phyloP scores from a whole-genome alignment of 2,797 vertebrate species.

The Clarias fuscus region DNA sequence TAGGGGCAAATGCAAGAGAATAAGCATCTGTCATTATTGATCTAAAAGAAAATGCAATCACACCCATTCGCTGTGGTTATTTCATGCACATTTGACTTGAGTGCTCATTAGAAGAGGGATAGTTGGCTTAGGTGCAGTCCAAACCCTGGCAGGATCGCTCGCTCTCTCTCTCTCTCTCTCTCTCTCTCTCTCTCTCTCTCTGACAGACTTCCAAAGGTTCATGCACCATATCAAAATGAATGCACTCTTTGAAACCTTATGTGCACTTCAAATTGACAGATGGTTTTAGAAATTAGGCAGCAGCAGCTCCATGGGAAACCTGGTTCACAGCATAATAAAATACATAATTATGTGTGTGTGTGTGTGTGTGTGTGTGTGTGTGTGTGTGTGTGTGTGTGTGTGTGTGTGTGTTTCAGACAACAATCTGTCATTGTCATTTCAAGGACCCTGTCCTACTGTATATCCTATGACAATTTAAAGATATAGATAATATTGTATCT shows the following conservation, averaged over 20 bases:
- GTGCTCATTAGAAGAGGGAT: conserved; percentile 18
- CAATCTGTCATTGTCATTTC: not conserved
- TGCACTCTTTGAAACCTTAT: conserved; percentile 9
- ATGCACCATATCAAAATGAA: not conserved
- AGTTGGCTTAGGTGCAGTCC: not conserved
- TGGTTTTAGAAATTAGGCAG: conserved; percentile 22
- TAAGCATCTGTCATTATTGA: conserved; percentile 36
- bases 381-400: conserved; percentile 10
- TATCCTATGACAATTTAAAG: not conserved
- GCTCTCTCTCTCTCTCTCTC: conserved; percentile 11
- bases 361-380: conserved; percentile 6
- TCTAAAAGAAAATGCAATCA: conserved; percentile 33
- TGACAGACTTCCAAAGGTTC: conserved; percentile 4
- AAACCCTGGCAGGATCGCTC: not conserved
- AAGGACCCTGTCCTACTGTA: too few relatives aligned
- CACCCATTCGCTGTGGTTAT: conserved; percentile 18
- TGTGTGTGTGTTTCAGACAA: conserved; percentile 2
- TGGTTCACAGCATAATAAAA: not conserved
- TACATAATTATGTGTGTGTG: conserved; percentile 3
- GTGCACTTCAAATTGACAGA: conserved; percentile 20
- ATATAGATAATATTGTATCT: not conserved
- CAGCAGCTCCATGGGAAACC: not conserved
- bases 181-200: not conserved
- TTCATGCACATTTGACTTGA: conserved; percentile 37
- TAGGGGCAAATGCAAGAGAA: conserved; percentile 30